A percentile compares a stretch with the other conserved stretches of the same genome.
Conservation (phyloP, 30 jellyfish, hydroid and myxozoan species). For the Pelagia noctiluca region DNA sequence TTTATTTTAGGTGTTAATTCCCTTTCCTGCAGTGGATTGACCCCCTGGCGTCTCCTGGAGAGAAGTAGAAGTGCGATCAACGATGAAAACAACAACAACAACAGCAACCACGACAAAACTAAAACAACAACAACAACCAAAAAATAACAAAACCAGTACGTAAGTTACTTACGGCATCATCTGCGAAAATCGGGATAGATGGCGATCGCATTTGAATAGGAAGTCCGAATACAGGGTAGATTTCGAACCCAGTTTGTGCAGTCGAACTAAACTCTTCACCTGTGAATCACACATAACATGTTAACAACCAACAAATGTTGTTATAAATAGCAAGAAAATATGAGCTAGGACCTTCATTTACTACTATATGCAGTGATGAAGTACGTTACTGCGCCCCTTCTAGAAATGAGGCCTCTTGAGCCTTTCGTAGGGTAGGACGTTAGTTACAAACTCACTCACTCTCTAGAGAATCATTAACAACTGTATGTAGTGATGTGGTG, state of each 20-base stretch:
- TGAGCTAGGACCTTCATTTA: background rate
- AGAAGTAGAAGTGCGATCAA: too few relatives aligned
- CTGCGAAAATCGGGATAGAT: conserved; percentile 60
- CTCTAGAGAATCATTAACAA: background rate
- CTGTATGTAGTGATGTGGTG: background rate
- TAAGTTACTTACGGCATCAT: conserved; percentile 25
- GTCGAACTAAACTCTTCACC: conserved; percentile 13
- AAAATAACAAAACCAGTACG: background rate
- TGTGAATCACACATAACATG: too few relatives aligned
- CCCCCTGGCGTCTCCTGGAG: too few relatives aligned
- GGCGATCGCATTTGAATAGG: conserved; percentile 40
- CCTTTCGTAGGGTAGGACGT: background rate
- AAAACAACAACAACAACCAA: too few relatives aligned
- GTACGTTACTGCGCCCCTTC: too few relatives aligned
- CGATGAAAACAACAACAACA: background rate
- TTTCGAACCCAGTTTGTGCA: conserved; percentile 77
- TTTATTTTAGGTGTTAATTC: too few relatives aligned
- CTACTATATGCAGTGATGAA: too few relatives aligned
- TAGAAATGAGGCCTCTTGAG: too few relatives aligned
- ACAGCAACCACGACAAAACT: background rate
- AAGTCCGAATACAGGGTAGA: conserved; percentile 80
- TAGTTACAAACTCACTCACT: background rate
- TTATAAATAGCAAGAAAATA: too few relatives aligned
- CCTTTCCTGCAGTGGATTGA: too few relatives aligned
- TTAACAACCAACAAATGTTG: background rate